phyloP scores from a whole-genome alignment of 2,113 vertebrate genomes.

The Pseudorasbora parva region DNA sequence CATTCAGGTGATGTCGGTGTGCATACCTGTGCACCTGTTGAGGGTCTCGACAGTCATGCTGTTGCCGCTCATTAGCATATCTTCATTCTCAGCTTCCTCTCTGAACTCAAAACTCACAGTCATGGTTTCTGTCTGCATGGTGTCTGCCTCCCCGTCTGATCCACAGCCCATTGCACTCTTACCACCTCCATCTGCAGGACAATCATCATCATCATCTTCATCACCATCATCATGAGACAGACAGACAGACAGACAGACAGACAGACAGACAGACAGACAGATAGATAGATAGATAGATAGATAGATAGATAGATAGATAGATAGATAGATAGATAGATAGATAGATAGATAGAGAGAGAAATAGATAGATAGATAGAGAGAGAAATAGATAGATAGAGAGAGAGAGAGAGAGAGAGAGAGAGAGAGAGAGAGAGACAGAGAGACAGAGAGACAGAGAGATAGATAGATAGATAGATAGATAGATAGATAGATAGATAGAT shows the following conservation, averaged over 20 bases:
- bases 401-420: too few species aligned
- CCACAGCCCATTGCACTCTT: not conserved
- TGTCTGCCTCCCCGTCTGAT: not conserved
- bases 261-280: too few species aligned
- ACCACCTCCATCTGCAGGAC: conserved; percentile 44
- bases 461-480: too few species aligned
- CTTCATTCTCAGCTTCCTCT: conserved; percentile 43
- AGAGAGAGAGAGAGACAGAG: too few species aligned
- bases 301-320: too few species aligned
- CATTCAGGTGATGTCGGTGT: not conserved
- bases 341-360: too few species aligned
- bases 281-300: too few species aligned
- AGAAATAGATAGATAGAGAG: too few species aligned
- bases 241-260: not conserved
- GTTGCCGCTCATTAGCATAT: conserved; percentile 45
- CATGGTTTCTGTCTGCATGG: not conserved
- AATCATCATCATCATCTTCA: not conserved
- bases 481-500: too few species aligned
- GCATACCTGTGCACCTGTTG: not conserved
- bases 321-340: too few species aligned
- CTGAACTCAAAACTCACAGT: conserved; percentile 48
- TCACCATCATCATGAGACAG: not conserved
- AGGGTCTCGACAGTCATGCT: not conserved
- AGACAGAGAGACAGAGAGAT: too few species aligned
- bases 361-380: too few species aligned